These are phyloP conservation scores for Parazoanthus atlanticus DNA, from an alignment of 92 coral and sea anemone genomes.

Conservation along the genomic window DNA sequence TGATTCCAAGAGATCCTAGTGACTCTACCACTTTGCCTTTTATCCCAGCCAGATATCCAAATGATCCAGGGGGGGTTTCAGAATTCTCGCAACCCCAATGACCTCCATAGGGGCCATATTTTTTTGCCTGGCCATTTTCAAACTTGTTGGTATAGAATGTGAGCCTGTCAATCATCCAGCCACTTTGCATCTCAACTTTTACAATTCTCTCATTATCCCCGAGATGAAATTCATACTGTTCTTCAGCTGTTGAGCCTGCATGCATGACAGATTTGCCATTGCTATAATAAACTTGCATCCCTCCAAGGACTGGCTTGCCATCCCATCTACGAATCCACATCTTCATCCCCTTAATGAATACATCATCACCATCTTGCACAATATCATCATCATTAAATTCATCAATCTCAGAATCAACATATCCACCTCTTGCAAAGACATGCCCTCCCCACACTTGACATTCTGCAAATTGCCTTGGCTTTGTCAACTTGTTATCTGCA, in stretches of 20 bases:
- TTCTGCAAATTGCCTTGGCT: constrained; percentile 67
- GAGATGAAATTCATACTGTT: constrained; percentile 71
- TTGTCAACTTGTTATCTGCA: constrained; percentile 52
- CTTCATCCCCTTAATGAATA: constrained; percentile 79
- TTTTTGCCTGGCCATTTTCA: constrained; percentile 49
- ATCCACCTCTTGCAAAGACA: constrained; percentile 60
- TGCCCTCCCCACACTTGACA: constrained; percentile 56
- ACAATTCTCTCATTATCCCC: constrained; percentile 73
- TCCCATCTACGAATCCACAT: constrained; percentile 92
- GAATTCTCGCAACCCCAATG: constrained; percentile 60
- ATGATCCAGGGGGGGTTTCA: constrained; percentile 60
- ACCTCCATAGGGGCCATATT: constrained; percentile 84
- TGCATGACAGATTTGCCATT: constrained; percentile 59
- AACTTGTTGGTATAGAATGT: constrained; percentile 73
- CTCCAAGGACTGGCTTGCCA: constrained; percentile 86
- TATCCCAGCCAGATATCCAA: constrained; percentile 65
- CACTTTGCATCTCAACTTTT: constrained; percentile 70
- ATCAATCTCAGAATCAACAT: constrained; percentile 48
- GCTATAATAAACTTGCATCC: constrained; percentile 71
- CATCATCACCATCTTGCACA: constrained; percentile 41
- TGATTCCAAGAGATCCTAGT: constrained; percentile 78
- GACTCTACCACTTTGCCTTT: constrained; percentile 77
- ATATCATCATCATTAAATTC: constrained; percentile 37
- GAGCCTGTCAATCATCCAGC: constrained; percentile 82
- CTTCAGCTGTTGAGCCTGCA: constrained; percentile 68